These are phyloP conservation scores for Danionella cerebrum DNA, from an alignment of 2,113 vertebrate species.

Conservation along the genomic window DNA sequence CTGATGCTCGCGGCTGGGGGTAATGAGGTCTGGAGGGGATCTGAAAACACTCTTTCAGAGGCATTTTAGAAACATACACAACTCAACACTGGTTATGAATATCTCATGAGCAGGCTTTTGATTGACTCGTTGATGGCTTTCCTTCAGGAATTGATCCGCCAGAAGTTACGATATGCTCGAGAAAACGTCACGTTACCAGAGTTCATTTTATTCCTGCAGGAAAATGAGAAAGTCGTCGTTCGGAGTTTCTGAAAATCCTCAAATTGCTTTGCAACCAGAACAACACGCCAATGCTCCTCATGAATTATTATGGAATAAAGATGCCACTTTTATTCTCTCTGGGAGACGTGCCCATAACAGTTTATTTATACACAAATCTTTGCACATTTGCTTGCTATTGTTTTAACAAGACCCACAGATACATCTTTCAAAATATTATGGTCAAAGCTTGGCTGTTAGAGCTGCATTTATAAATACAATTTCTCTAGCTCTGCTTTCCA, in stretches of 20 bases:
- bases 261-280: not conserved
- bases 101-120: not conserved
- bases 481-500: not conserved
- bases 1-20: not conserved
- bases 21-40: not conserved
- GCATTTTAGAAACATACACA: not conserved
- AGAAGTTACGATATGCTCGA: not conserved
- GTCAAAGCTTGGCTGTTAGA: not conserved
- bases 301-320: not conserved
- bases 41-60: not conserved
- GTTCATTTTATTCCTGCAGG: not conserved
- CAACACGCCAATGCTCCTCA: not conserved
- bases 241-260: not conserved
- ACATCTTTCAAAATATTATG: not conserved
- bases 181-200: not conserved
- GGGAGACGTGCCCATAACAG: not conserved
- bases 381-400: not conserved
- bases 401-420: constrained; percentile 3
- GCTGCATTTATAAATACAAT: not conserved
- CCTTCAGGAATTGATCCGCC: not conserved
- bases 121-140: not conserved
- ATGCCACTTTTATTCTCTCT: not conserved
- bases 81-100: not conserved
- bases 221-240: not conserved
- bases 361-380: not conserved